Evolutionary conservation across 35 echinoderm and acorn worm species (phyloP), one percentile per base, ranked within the genome.

Genomic region (Lytechinus variegatus): DNA sequence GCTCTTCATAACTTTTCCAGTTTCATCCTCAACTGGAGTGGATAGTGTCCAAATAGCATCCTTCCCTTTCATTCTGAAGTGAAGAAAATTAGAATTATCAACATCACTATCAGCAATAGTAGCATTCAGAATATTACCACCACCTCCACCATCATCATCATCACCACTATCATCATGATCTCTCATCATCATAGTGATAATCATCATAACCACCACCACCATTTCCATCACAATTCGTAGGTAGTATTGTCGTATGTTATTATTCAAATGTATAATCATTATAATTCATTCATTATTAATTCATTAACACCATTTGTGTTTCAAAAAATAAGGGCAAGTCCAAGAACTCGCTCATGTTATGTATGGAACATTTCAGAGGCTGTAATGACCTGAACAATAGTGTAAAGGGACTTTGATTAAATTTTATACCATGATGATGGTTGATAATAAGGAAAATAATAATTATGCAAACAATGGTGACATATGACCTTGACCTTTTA

Each of bases 41-140:
- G 10, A 89, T 52, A 89, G 52, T 9, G 27, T 13, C 87, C 87
- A 89, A 89, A 89, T 89, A 28, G 27, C 52, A 52, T 89, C 87
- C 52, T 89, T 89, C 27, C 52, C 87, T 89, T 89, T 89, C 87
- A 89, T 89, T 89, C 87, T 89, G 87, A 8, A 89, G 33, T 28
- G 4, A 89, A 89, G 16, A 52, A 44, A 9, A 44, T 4, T 9
- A 89, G 8, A 89, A 89, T 6, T 87, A 33, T 13, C 28, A 87
- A 87, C 28, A n/a, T n/a, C 21, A 87, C 55, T 10, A 56, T 56
- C 55, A 56, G 55, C 55, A 56, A 56, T 56, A 56, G 55, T 56
- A 56, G 55, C 55, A 56, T 56, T 56, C 10, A 12, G 4, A 89
- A 12, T 3, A 89, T 9, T 89, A 89, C 52, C 52, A 44, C 5